phyloP scores from a whole-genome alignment of 2,797 vertebrate species.

The Bovichtus diacanthus region DNA sequence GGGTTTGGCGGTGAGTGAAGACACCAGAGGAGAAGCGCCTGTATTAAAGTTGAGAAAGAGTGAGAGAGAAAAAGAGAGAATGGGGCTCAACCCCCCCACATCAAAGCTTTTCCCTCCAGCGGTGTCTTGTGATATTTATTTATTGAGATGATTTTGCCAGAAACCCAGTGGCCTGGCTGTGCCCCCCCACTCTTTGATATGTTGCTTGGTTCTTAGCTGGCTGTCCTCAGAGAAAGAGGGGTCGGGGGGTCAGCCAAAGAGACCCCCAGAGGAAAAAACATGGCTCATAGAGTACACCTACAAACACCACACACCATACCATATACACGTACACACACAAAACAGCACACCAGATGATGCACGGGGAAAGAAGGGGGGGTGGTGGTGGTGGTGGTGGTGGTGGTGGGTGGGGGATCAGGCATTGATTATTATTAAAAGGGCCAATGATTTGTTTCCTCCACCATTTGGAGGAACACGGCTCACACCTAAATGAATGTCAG shows the following conservation, averaged over 20 bases:
- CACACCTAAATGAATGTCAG: slow-evolving; percentile 80
- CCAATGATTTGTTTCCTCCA: slow-evolving; percentile 83
- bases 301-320: slow-evolving; percentile 70
- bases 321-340: slow-evolving; percentile 68
- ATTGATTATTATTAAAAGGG: slow-evolving; percentile 84
- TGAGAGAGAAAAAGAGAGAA: slow-evolving; percentile 76
- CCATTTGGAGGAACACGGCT: slow-evolving; percentile 68
- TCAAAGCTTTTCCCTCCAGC: slow-evolving; percentile 84
- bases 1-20: slow-evolving; percentile 75
- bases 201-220: slow-evolving; percentile 83
- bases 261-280: slow-evolving; percentile 78
- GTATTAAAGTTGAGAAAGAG: slow-evolving; percentile 76
- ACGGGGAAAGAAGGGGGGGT: slow-evolving; percentile 27
- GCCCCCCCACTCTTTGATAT: slow-evolving; percentile 84
- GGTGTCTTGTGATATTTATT: slow-evolving; percentile 87
- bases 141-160: slow-evolving; percentile 88
- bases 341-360: slow-evolving; percentile 76
- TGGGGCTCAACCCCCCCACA: slow-evolving; percentile 80
- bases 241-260: slow-evolving; percentile 77
- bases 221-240: slow-evolving; percentile 79
- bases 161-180: slow-evolving; percentile 82
- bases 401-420: slow-evolving; percentile 52
- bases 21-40: slow-evolving; percentile 74
- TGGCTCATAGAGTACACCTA: slow-evolving; percentile 75
- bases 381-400: no score